phyloP scores from a whole-genome alignment of 2,888 invertebrate genomes.

The Balanococcus diminutus region DNA sequence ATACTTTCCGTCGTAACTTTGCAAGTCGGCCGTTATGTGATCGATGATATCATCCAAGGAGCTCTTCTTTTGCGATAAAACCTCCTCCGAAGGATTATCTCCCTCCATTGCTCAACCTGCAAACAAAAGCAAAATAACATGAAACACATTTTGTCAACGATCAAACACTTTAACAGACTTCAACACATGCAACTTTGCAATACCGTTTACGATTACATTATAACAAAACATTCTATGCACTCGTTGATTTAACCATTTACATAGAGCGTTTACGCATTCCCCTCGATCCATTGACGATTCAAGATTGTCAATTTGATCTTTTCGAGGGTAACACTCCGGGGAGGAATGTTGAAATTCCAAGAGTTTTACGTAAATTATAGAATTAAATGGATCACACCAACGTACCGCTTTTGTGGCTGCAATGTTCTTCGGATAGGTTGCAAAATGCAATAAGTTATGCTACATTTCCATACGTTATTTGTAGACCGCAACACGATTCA shows the following conservation, averaged over 20 bases:
- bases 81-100: conserved; percentile 20
- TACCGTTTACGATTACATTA: neutral
- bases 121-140: neutral
- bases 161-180: neutral
- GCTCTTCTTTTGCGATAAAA: conserved; percentile 57
- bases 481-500: conserved; percentile 32
- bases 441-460: conserved; percentile 12
- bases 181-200: neutral
- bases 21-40: conserved; percentile 68
- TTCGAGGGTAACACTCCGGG: neutral
- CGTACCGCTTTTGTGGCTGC: conserved; percentile 26
- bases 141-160: neutral
- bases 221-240: neutral
- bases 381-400: neutral
- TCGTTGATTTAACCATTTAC: neutral
- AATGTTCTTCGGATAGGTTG: conserved; percentile 29
- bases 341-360: neutral
- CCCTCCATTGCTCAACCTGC: conserved; percentile 34
- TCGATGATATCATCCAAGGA: conserved; percentile 67
- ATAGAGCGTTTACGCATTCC: neutral
- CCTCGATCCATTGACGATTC: neutral
- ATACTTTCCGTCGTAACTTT: conserved; percentile 67
- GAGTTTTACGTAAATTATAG: neutral
- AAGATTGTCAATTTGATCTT: neutral
- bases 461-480: conserved; percentile 30